These are phyloP conservation scores for Cyclargus thomasi DNA, from an alignment of 1,140 invertebrate genomes.

Conservation along the genomic window DNA sequence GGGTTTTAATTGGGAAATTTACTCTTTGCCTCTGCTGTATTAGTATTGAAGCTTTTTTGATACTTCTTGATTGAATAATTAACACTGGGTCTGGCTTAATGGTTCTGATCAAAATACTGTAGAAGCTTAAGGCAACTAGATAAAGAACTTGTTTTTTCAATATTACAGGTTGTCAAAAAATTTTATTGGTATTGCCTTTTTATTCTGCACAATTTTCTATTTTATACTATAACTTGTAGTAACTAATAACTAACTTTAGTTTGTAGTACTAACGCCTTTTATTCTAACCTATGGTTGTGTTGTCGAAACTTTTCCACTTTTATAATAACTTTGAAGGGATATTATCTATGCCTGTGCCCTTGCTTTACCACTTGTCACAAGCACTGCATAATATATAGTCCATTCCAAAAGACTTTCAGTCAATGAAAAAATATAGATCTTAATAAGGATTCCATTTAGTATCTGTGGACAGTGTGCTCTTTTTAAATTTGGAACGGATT, in stretches of 20 bases:
- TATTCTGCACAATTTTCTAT: not conserved
- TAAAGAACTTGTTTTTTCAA: too few relatives aligned
- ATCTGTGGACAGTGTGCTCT: not conserved
- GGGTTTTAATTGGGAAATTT: too few relatives aligned
- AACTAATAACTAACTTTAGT: conserved; percentile 6
- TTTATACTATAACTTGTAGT: not conserved
- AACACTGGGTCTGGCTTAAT: too few relatives aligned
- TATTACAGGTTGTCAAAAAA: too few relatives aligned
- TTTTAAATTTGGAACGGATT: not conserved
- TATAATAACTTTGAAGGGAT: not conserved
- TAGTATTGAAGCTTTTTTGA: too few relatives aligned
- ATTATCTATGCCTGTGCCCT: not conserved
- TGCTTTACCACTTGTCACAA: not conserved
- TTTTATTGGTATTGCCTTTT: not conserved
- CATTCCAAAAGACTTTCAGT: not conserved
- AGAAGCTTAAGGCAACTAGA: too few relatives aligned
- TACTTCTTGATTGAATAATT: too few relatives aligned
- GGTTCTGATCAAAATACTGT: too few relatives aligned
- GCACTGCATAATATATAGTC: not conserved
- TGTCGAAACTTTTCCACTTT: conserved; percentile 14
- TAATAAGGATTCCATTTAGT: too few relatives aligned
- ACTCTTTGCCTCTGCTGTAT: too few relatives aligned
- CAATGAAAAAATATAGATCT: too few relatives aligned
- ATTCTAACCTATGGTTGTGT: conserved; percentile 14
- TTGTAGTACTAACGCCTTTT: conserved; percentile 12